Evolutionary conservation across 2,888 invertebrate genomes (phyloP), one percentile per base, ranked within the genome.

Genomic region (Silvanus unidentatus): DNA sequence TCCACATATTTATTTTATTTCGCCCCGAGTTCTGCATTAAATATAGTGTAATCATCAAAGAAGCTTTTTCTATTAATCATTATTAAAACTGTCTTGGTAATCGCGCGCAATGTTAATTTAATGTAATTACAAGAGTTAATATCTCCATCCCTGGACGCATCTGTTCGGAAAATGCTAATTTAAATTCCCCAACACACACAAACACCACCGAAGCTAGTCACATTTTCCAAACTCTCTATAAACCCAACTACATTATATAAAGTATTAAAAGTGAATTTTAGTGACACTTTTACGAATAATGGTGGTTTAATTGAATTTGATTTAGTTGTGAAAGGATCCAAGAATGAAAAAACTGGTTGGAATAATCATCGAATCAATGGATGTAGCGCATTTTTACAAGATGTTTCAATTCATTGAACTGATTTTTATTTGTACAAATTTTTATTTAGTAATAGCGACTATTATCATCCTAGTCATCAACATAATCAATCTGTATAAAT

Each of bases 61-160:
- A 40, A 16, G 41, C 44, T 58, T 63, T 65, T 66, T 63, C 66
- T 66, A 69, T 69, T 61, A 69, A 69, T 69, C 69, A 68, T 66
- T 64, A 67, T 69, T 68, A 67, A 64, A 62, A 65, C 63, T 64
- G 67, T 66, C 67, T 60, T 62, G 57, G 63, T 62, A 62, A 62
- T 62, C 58, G 59, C 55, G 59, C 55, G 57, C 59, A 56, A 62
- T 64, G 67, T 65, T 69, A 66, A 68, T 68, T 66, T 66, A 68
- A 69, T 63, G 63, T 67, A 69, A 70, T 69, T 69, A 69, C 64
- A 67, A 65, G 22, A 22, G 65, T 64, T 66, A 66, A 68, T 68
- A 66, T 63, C 67, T 66, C 63, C 59, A 67, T 68, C 53, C 53
- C 53, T 59, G 65, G 66, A 56, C 67, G 63, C 69, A 69, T 67